Base-by-base conservation (phyloP, 2,113 vertebrate genomes). In the Dipodomys ordii region DNA sequence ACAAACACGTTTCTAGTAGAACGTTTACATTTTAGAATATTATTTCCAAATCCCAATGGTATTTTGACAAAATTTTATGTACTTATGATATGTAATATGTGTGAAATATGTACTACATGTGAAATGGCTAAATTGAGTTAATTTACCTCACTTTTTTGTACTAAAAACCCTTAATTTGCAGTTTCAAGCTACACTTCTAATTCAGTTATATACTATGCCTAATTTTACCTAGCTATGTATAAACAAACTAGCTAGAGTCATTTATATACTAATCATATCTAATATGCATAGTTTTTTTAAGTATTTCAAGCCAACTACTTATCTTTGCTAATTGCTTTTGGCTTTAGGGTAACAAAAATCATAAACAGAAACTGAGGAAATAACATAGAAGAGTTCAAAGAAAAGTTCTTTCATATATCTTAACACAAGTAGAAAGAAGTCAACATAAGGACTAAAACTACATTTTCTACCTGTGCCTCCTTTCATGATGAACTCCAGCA, bases 321-420 rank as follows among this genome's bases (percentile, higher is more conserved):
- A 85, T 39, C 28, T 94, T 87, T 84, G 39, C 6, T 86, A 83
- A 32, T 2, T 77, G 44, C 9, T 64, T 80, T 44, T 82, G 82
- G 64, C n/a, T 92, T 27, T 80, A 67, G 87, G 78, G 39, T 87
- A 87, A 84, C 28, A 86, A 86, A 39, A 86, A 72, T 84, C 67
- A 82, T 7, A 57, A 39, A 13, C 19, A 57, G 53, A 57, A 13
- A 18, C 15, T 13, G 53, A 57, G 53, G 53, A 15, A 18, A 13
- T 57, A 57, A 57, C 53, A 53, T 53, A 57, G 53, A 57, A 57
- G 53, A 57, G 53, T 13, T 57, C 22, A 44, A 64, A 62, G n/a
- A 73, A 60, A 18, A 72, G 32, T 25, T 85, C 77, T 64, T 62
- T 39, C 53, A 2, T 27, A 25, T 65, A 32, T 82, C 88, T 87